Percentiles rank a stretch among this genome's conserved stretches.
phyloP scores from a whole-genome alignment of 1,140 invertebrate genomes.

The Drosophila ambigua region DNA sequence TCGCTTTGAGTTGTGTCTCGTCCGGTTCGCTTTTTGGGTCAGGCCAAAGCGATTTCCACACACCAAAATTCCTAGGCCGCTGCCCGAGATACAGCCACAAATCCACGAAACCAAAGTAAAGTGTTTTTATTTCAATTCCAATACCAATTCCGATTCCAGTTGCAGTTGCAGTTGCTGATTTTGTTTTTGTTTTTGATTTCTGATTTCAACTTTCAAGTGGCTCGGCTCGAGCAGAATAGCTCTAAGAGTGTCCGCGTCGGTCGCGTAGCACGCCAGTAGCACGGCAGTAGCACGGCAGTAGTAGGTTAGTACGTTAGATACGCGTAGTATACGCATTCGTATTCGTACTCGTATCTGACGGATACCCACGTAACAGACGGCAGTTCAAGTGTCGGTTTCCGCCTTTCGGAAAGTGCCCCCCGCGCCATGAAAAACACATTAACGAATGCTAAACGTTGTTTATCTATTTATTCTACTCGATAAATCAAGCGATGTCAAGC shows the following conservation, averaged over 20 bases:
- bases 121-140: slow-evolving; percentile 33
- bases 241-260: slow-evolving; percentile 22
- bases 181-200: neutral
- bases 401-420: slow-evolving; percentile 15
- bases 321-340: slow-evolving; percentile 12
- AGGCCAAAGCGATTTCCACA: slow-evolving; percentile 62
- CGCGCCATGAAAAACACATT: slow-evolving; percentile 17
- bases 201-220: slow-evolving; percentile 8
- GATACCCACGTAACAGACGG: slow-evolving; percentile 19
- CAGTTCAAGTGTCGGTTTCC: slow-evolving; percentile 58
- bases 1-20: slow-evolving; percentile 83
- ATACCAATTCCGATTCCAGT: slow-evolving; percentile 19
- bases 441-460: slow-evolving; percentile 22
- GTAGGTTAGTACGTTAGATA: slow-evolving; percentile 13
- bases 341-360: slow-evolving; percentile 6
- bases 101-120: slow-evolving; percentile 47
- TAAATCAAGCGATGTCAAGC: slow-evolving; percentile 51
- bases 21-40: slow-evolving; percentile 79
- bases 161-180: neutral
- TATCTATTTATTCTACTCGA: slow-evolving; percentile 37
- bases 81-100: slow-evolving; percentile 43
- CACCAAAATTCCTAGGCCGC: slow-evolving; percentile 49
- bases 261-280: neutral
- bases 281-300: neutral
- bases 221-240: slow-evolving; percentile 1